phyloP scores from a whole-genome alignment of 1,140 invertebrate species.

The Sminthurinus signatus region DNA sequence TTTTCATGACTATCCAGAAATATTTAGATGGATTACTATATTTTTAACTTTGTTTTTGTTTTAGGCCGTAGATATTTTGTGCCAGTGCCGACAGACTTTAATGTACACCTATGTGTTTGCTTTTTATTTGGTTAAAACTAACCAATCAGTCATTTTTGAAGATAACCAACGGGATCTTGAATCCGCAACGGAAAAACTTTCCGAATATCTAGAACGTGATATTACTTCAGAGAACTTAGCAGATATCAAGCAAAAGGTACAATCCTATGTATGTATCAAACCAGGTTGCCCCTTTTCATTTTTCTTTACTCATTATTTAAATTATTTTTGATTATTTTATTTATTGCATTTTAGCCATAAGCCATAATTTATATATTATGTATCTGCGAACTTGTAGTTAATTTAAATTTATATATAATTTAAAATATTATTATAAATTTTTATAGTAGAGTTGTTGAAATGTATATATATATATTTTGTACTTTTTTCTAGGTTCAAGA shows the following conservation, averaged over 20 bases:
- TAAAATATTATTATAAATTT: no score
- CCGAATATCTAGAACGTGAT: slow-evolving; percentile 51
- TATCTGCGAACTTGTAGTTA: no score
- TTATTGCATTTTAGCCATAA: no score
- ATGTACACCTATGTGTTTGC: slow-evolving; percentile 72
- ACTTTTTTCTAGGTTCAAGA: slow-evolving; percentile 36
- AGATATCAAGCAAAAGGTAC: slow-evolving; percentile 97
- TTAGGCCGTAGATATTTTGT: slow-evolving; percentile 59
- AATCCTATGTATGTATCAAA: neutral
- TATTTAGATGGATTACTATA: no score
- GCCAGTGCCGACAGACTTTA: slow-evolving; percentile 60
- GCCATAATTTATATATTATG: no score
- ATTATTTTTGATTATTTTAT: no score
- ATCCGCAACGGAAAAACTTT: slow-evolving; percentile 50
- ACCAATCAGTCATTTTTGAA: slow-evolving; percentile 57
- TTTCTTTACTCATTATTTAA: no score
- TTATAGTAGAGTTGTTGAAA: no score
- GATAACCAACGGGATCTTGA: slow-evolving; percentile 67
- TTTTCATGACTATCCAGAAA: no score
- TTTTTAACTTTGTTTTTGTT: slow-evolving; percentile 1
- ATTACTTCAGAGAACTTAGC: slow-evolving; percentile 95
- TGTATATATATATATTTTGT: no score
- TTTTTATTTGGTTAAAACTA: slow-evolving; percentile 62
- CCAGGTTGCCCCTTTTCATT: neutral
- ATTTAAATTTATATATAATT: no score